Conservation (phyloP, 2,797 vertebrate genomes). For the Rhinella marina region DNA sequence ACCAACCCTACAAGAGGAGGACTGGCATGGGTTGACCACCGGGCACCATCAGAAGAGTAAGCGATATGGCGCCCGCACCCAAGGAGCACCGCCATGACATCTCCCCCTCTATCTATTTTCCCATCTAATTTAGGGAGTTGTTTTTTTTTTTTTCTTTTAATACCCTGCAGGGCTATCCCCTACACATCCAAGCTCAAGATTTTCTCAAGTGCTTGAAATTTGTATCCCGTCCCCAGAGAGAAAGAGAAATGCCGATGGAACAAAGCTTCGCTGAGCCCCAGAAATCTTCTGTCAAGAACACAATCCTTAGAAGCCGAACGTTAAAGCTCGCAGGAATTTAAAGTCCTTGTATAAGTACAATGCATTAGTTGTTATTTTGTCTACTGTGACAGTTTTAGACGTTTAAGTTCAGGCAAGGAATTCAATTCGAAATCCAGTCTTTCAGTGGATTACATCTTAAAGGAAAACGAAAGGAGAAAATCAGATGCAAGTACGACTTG, state of each 20-base stretch:
- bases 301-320: constrained; percentile 24
- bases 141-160: neutral
- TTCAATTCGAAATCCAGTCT: constrained; percentile 40
- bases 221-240: constrained; percentile 10
- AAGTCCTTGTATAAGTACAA: constrained; percentile 53
- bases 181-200: neutral
- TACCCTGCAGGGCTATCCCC: neutral
- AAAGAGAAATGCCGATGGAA: neutral
- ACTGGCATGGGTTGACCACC: too few species aligned
- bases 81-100: too few species aligned
- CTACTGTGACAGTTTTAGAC: constrained; percentile 48
- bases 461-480: neutral
- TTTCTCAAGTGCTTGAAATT: constrained; percentile 21
- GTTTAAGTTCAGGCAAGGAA: constrained; percentile 32
- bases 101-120: too few species aligned
- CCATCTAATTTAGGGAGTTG: too few species aligned
- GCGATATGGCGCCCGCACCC: too few species aligned
- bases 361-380: constrained; percentile 54
- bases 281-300: constrained; percentile 46
- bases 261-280: neutral
- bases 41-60: too few species aligned
- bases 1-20: too few species aligned
- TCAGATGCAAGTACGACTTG: constrained; percentile 17
- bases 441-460: constrained; percentile 29
- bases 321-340: constrained; percentile 55